Percentiles rank a stretch among this genome's conserved stretches.
These are phyloP conservation scores for Diarsia rubi DNA, from an alignment of 2,888 invertebrate genomes.

Conservation along the genomic window DNA sequence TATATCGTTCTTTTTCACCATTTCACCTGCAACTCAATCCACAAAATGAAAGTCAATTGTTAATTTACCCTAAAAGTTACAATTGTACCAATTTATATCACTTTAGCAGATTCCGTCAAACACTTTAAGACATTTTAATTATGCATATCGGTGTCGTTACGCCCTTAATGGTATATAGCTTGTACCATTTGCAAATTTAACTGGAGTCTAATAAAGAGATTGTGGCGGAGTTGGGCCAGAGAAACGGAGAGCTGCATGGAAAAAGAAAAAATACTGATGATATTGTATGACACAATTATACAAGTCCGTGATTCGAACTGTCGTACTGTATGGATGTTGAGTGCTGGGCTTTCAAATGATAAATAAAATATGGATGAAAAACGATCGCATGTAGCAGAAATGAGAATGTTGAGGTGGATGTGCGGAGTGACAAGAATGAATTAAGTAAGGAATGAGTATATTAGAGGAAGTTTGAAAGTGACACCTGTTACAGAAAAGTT, in stretches of 20 bases:
- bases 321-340: too few species aligned
- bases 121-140: constrained; percentile 63
- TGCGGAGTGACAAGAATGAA: too few species aligned
- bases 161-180: constrained; percentile 58
- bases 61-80: constrained; percentile 32
- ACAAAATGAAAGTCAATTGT: background rate
- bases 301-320: too few species aligned
- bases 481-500: too few species aligned
- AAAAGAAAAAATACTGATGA: background rate
- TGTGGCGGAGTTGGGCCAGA: constrained; percentile 49
- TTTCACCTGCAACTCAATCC: constrained; percentile 9
- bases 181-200: constrained; percentile 67
- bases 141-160: constrained; percentile 62
- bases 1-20: too few species aligned
- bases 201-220: constrained; percentile 69
- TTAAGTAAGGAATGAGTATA: too few species aligned
- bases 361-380: too few species aligned
- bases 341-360: too few species aligned
- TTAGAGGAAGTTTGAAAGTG: too few species aligned
- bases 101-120: constrained; percentile 51
- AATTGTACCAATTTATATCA: constrained; percentile 47
- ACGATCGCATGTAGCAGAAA: too few species aligned
- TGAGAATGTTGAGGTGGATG: too few species aligned
- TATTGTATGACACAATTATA: too few species aligned
- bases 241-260: background rate